Percentiles rank a stretch among this genome's conserved stretches.
These are phyloP conservation scores for Nemoura dubitans DNA, from an alignment of 2,888 invertebrate genomes.

Conservation along the genomic window DNA sequence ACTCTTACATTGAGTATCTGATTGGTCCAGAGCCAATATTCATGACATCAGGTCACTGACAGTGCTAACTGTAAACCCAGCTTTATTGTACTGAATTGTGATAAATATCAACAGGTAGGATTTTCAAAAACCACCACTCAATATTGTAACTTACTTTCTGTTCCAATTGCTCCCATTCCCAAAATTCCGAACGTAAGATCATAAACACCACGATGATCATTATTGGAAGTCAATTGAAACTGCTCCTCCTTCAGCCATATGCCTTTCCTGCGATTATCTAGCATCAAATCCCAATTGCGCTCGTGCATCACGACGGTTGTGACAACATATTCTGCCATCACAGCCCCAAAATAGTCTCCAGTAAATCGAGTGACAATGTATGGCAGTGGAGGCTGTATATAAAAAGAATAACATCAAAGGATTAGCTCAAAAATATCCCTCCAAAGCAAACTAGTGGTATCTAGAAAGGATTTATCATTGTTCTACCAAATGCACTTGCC, in stretches of 20 bases:
- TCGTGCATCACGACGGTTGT: conserved; percentile 63
- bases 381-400: conserved; percentile 52
- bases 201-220: conserved; percentile 58
- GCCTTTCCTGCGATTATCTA: conserved; percentile 57
- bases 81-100: too few relatives aligned
- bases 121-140: too few relatives aligned
- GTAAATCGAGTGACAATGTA: conserved; percentile 60
- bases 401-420: conserved; percentile 10
- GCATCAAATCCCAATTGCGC: conserved; percentile 58
- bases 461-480: too few relatives aligned
- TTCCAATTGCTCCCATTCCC: conserved; percentile 66
- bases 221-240: conserved; percentile 53
- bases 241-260: conserved; percentile 58
- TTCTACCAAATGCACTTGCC: background rate
- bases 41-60: too few relatives aligned
- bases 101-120: too few relatives aligned
- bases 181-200: conserved; percentile 65
- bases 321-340: conserved; percentile 65
- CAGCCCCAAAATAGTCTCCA: conserved; percentile 60
- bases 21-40: too few relatives aligned
- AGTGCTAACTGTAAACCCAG: too few relatives aligned
- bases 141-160: conserved; percentile 58
- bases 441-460: background rate
- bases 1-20: too few relatives aligned
- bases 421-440: background rate